phyloP scores from a whole-genome alignment of 2,797 vertebrate species.

The Diplodus puntazzo region DNA sequence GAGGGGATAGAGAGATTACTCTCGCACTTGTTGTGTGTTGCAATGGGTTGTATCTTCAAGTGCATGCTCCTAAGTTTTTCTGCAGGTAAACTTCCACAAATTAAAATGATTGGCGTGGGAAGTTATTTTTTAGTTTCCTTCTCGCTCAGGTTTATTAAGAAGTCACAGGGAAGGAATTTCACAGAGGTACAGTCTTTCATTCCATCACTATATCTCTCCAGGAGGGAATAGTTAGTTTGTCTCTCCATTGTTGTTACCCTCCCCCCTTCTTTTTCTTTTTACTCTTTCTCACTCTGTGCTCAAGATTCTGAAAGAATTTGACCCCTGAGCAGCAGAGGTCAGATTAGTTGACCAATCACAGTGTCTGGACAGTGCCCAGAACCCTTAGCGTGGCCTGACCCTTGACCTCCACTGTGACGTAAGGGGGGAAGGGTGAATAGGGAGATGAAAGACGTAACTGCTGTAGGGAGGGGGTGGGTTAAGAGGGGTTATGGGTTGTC shows the following conservation, averaged over 20 bases:
- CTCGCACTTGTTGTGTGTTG: slow-evolving; percentile 42
- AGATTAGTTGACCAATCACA: slow-evolving; percentile 88
- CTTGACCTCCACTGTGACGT: slow-evolving; percentile 85
- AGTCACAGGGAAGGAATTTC: slow-evolving; percentile 58
- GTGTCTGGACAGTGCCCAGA: slow-evolving; percentile 86
- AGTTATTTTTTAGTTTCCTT: slow-evolving; percentile 23
- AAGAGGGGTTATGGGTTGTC: slow-evolving; percentile 90
- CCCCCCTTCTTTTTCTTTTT: slow-evolving; percentile 75
- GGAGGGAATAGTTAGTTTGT: slow-evolving; percentile 85
- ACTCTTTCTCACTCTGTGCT: slow-evolving; percentile 83
- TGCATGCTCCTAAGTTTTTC: slow-evolving; percentile 10
- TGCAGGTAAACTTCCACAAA: slow-evolving; percentile 33
- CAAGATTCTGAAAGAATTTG: slow-evolving; percentile 90
- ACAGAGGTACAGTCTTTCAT: slow-evolving; percentile 83
- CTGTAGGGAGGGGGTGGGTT: slow-evolving; percentile 85
- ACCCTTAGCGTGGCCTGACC: slow-evolving; percentile 86
- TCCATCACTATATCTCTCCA: slow-evolving; percentile 82
- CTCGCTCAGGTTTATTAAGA: slow-evolving; percentile 47
- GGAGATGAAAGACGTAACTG: slow-evolving; percentile 88
- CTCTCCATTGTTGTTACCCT: slow-evolving; percentile 84
- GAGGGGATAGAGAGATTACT: slow-evolving; percentile 44
- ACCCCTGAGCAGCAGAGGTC: slow-evolving; percentile 85
- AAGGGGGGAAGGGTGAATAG: slow-evolving; percentile 87
- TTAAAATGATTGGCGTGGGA: slow-evolving; percentile 8
- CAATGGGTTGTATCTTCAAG: slow-evolving; percentile 26